Evolutionary conservation across 2,113 vertebrate genomes (phyloP), one percentile per base, ranked within the genome.

Genomic region (Gnathonemus echidnorhynchus): DNA sequence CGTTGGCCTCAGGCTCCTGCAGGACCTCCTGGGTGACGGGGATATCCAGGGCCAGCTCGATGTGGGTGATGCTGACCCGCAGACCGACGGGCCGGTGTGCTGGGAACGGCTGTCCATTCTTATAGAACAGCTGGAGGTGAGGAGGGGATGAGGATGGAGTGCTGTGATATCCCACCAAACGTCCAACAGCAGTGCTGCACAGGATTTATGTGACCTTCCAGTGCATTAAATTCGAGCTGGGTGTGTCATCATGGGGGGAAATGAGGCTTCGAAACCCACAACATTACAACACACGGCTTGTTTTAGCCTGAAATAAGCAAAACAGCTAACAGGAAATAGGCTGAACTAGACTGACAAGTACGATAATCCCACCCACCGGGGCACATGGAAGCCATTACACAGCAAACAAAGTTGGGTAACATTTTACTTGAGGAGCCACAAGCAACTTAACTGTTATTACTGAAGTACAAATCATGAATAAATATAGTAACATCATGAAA

Each of bases 31-130:
- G 97, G 89, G 98, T 99, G 89, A 98, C 97, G 85, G 98, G 98
- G 93, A 99, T 98, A 92, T 99, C 98, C 93, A 99, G 95, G 89
- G 97, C 97, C 94, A 99, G 91, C 94, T 99, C 98, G 39, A 98
- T 96, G 35, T 99, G 98, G 88, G 97, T 97, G 94, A 99, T 99
- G 95, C 97, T 97, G 93, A 99, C 97, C 94, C 96, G 96, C n/a
- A 99, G 94, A 86, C 97, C 97, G 90, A 98, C 97, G 15, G 97
- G 97, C 88, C 97, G 95, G 93, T 97, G 96, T 74, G 97, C 97
- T 0, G 98, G 97, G 93, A 99, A 99, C 48, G 98, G 98, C 88
- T 99, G 98, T 58, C 98, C 98, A 3, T 99, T 99, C 94, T 99
- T 99, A 92, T 99, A 99, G 92, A 97, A 99, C 24, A 99, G 96